Conservation (phyloP, 2,113 vertebrate genomes). For the Galbula dea region DNA sequence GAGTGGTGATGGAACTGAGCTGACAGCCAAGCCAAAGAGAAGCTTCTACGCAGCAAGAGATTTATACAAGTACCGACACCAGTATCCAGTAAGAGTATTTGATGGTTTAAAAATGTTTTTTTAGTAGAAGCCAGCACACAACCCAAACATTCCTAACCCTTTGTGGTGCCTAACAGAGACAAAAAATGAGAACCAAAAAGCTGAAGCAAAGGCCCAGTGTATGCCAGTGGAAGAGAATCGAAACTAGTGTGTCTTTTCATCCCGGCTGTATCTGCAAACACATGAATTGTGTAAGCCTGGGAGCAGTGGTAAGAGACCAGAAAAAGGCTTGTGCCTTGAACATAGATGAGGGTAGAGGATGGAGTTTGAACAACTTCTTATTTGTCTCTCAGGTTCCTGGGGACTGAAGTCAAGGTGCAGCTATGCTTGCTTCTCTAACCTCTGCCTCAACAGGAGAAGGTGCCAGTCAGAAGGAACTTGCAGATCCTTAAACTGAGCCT, state of each 20-base stretch:
- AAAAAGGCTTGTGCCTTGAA: not conserved
- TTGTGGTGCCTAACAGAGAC: not conserved
- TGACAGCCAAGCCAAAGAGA: constrained; percentile 90
- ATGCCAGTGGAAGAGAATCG: not conserved
- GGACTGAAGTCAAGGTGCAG: not conserved
- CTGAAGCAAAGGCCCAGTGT: not conserved
- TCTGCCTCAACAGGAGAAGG: not conserved
- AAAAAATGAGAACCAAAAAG: not conserved
- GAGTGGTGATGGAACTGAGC: constrained; percentile 79
- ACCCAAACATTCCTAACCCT: not conserved
- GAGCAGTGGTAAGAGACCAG: not conserved
- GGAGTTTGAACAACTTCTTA: not conserved
- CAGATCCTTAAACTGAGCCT: not conserved
- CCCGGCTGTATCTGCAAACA: not conserved
- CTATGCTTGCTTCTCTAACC: not conserved
- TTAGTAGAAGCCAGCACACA: not conserved
- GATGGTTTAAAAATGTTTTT: not conserved
- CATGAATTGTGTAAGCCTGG: not conserved
- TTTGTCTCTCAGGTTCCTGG: not conserved
- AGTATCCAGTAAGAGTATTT: constrained; percentile 88
- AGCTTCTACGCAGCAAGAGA: constrained; percentile 97
- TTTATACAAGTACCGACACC: constrained; percentile 96
- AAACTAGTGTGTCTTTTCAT: not conserved
- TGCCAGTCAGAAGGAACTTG: not conserved
- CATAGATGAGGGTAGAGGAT: not conserved